Conservation (phyloP, 2,113 vertebrate species). For the Anas platyrhynchos region DNA sequence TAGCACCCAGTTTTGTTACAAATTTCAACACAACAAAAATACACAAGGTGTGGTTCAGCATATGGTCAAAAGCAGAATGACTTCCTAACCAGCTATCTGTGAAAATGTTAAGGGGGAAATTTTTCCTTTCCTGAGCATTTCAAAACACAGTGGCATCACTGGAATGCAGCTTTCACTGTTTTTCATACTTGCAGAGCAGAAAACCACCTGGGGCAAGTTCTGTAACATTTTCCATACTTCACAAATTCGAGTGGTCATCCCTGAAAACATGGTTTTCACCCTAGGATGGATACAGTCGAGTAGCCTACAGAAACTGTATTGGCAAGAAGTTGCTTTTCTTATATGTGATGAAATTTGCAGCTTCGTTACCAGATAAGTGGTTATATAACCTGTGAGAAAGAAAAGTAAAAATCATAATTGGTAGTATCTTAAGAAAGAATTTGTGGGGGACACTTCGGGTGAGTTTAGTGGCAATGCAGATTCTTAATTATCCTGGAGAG, state of each 20-base stretch:
- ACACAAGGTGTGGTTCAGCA: not conserved
- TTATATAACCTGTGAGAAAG: not conserved
- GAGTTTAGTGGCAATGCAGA: not conserved
- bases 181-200: conserved; percentile 5
- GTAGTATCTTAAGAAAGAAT: not conserved
- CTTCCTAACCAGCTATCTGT: not conserved
- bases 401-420: not conserved
- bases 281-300: not conserved
- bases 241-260: not conserved
- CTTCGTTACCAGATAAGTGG: not conserved
- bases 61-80: not conserved
- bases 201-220: not conserved
- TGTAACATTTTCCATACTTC: not conserved
- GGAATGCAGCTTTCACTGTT: not conserved
- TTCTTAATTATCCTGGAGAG: not conserved
- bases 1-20: not conserved
- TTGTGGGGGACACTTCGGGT: not conserved
- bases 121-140: not conserved
- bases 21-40: not conserved
- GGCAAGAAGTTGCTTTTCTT: not conserved
- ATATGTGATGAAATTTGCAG: not conserved
- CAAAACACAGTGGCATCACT: not conserved
- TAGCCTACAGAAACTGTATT: not conserved
- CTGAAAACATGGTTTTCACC: not conserved
- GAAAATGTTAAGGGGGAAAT: not conserved